These are phyloP conservation scores for Myotis lucifugus DNA, from an alignment of 2,113 vertebrate genomes.

Conservation along the genomic window DNA sequence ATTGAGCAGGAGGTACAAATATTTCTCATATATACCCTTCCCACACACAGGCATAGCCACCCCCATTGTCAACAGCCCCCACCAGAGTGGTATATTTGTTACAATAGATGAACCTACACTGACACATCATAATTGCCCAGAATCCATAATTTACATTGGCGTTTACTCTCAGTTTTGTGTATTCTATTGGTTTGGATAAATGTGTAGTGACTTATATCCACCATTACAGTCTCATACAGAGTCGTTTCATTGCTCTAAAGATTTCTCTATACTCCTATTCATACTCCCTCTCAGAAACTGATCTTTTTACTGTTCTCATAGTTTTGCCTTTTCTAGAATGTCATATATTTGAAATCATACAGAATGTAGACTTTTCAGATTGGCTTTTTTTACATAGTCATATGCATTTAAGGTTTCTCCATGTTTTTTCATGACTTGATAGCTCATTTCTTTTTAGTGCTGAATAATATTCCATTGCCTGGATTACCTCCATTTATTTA, in stretches of 20 bases:
- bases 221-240: neutral
- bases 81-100: neutral
- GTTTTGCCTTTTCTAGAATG: neutral
- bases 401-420: neutral
- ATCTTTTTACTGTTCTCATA: neutral
- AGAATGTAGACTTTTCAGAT: neutral
- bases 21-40: neutral
- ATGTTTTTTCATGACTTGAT: neutral
- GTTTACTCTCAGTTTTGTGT: neutral
- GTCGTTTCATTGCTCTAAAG: neutral
- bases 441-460: neutral
- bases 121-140: too few species aligned
- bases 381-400: neutral
- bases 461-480: neutral
- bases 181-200: neutral
- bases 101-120: neutral
- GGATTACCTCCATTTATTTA: neutral
- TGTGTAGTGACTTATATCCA: neutral
- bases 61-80: neutral
- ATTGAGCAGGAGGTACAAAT: neutral
- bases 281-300: neutral
- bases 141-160: neutral
- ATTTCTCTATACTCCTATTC: neutral
- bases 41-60: neutral
- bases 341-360: neutral